phyloP scores from a whole-genome alignment of 1,140 invertebrate species.

The Odontomachus brunneus region DNA sequence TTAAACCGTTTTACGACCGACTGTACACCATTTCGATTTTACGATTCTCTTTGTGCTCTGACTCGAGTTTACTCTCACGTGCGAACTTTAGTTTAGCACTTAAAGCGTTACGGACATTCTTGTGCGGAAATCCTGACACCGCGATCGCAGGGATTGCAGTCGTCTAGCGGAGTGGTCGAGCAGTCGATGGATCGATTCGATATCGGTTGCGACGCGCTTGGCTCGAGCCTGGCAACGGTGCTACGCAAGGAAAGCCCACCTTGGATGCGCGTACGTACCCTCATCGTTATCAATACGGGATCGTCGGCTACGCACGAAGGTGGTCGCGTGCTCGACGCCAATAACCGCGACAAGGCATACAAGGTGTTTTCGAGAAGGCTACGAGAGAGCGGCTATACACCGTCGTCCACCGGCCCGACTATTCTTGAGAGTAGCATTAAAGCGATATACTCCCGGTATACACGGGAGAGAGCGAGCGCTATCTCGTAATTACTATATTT shows the following conservation, averaged over 20 bases:
- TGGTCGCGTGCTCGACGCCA: slow-evolving; percentile 26
- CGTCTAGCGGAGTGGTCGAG: not conserved
- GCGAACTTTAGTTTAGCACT: no score
- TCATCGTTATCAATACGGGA: slow-evolving; percentile 25
- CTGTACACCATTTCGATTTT: no score
- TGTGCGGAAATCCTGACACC: not conserved
- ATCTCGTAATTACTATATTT: slow-evolving; percentile 39
- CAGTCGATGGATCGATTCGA: not conserved
- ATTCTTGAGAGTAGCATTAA: slow-evolving; percentile 31
- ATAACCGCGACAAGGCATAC: slow-evolving; percentile 11
- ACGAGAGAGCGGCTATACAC: not conserved
- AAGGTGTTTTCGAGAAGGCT: slow-evolving; percentile 33
- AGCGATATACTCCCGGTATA: not conserved
- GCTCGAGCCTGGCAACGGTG: slow-evolving; percentile 4
- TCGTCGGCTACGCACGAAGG: slow-evolving; percentile 22
- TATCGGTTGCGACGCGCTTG: not conserved
- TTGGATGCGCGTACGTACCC: slow-evolving; percentile 1
- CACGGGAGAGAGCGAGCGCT: not conserved
- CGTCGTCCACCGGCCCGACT: not conserved
- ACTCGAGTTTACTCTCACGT: no score
- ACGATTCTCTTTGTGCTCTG: no score
- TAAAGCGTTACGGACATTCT: no score
- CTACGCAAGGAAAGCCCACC: not conserved
- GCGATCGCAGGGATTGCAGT: not conserved
- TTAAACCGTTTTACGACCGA: no score